These are phyloP conservation scores for Sarcophaga rosellei DNA, from an alignment of 2,888 invertebrate species.

Conservation along the genomic window DNA sequence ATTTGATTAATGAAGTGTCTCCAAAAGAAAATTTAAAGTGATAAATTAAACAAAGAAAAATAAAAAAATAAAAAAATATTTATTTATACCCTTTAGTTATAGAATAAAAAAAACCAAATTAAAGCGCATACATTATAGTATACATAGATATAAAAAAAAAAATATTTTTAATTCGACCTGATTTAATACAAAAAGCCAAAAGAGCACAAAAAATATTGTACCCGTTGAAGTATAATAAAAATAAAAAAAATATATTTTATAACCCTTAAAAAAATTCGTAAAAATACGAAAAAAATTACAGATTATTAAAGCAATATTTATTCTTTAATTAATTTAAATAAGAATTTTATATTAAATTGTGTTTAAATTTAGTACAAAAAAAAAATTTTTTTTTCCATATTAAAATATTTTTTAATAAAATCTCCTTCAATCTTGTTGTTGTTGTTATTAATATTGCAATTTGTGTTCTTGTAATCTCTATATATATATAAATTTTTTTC, in stretches of 20 bases:
- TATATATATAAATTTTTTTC: background rate
- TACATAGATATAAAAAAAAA: background rate
- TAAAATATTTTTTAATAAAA: no score
- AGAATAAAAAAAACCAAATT: background rate
- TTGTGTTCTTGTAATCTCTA: no score
- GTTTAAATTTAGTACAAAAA: background rate
- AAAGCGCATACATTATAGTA: background rate
- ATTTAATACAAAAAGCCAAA: slow-evolving; percentile 22
- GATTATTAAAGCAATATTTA: background rate
- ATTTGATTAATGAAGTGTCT: slow-evolving; percentile 35
- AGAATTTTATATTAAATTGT: slow-evolving; percentile 3
- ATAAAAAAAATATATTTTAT: slow-evolving; percentile 13
- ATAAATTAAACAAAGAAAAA: background rate
- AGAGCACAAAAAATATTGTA: background rate
- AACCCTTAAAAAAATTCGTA: slow-evolving; percentile 1
- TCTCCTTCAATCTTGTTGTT: no score
- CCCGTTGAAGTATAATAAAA: background rate
- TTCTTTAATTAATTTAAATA: background rate
- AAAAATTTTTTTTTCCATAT: background rate
- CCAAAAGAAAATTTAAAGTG: slow-evolving; percentile 16
- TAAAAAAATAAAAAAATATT: no score
- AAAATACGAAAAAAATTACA: background rate
- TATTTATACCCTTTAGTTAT: background rate
- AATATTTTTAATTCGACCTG: slow-evolving; percentile 19
- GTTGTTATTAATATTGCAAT: no score